Percentiles rank a stretch among this genome's conserved stretches.
Conservation (phyloP, 2,888 invertebrate genomes). For the Hypolimnas misippus region DNA sequence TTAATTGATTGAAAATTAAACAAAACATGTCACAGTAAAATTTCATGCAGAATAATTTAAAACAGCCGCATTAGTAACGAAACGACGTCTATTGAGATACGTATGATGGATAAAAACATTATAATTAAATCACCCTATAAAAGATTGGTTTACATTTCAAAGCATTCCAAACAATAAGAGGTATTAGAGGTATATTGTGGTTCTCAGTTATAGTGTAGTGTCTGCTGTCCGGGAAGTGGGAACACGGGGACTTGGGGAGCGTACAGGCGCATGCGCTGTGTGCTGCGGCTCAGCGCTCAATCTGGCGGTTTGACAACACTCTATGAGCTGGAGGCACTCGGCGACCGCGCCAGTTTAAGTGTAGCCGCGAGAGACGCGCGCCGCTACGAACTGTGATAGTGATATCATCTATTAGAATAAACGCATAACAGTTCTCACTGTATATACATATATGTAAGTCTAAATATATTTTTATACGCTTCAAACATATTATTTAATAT, state of each 20-base stretch:
- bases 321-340: slow-evolving; percentile 29
- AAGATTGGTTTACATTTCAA: background rate
- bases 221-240: slow-evolving; percentile 19
- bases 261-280: slow-evolving; percentile 49
- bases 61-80: no score
- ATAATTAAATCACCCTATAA: no score
- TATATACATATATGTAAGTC: slow-evolving; percentile 41
- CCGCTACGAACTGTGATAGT: slow-evolving; percentile 55
- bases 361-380: slow-evolving; percentile 58
- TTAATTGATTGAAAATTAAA: no score
- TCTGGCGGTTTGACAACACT: slow-evolving; percentile 46
- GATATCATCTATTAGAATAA: slow-evolving; percentile 62
- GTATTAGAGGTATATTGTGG: background rate
- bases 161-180: background rate
- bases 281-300: slow-evolving; percentile 47
- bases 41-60: no score
- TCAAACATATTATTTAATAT: background rate
- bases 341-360: slow-evolving; percentile 60
- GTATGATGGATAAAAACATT: no score
- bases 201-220: background rate
- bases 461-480: slow-evolving; percentile 30
- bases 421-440: slow-evolving; percentile 28
- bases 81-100: no score
- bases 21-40: no score
- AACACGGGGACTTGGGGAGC: slow-evolving; percentile 34